These are phyloP conservation scores for Agonopterix arenella DNA, from an alignment of 2,888 invertebrate genomes.

Conservation along the genomic window DNA sequence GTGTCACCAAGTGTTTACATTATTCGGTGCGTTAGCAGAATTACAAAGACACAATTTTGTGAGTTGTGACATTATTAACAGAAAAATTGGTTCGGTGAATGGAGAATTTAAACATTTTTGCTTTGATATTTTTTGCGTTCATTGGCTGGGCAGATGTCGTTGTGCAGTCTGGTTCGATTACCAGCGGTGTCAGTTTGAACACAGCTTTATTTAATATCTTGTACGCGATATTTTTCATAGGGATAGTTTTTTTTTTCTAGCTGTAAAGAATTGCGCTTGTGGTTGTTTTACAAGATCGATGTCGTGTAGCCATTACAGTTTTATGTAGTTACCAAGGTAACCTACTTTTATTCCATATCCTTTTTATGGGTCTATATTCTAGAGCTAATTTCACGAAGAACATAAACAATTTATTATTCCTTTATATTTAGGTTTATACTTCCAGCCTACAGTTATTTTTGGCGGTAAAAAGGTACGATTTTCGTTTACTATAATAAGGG, in stretches of 20 bases:
- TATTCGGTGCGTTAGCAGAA: conserved; percentile 24
- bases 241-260: conserved; percentile 30
- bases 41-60: conserved; percentile 44
- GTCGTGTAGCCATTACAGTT: conserved; percentile 20
- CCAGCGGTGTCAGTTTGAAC: conserved; percentile 49
- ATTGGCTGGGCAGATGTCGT: conserved; percentile 56
- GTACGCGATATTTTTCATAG: conserved; percentile 50
- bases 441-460: no score
- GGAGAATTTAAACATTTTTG: conserved; percentile 41
- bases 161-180: conserved; percentile 59
- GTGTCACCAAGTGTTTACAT: conserved; percentile 59
- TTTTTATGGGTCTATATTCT: no score
- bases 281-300: conserved; percentile 22
- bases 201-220: conserved; percentile 65
- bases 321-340: not conserved
- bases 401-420: no score
- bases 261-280: conserved; percentile 18
- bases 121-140: conserved; percentile 54
- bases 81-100: conserved; percentile 57
- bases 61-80: conserved; percentile 67
- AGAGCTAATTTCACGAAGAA: no score
- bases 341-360: no score
- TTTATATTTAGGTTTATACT: no score
- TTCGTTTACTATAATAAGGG: no score
- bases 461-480: no score